phyloP scores from a whole-genome alignment of 1,140 invertebrate species.

The Heliothis subflexa region DNA sequence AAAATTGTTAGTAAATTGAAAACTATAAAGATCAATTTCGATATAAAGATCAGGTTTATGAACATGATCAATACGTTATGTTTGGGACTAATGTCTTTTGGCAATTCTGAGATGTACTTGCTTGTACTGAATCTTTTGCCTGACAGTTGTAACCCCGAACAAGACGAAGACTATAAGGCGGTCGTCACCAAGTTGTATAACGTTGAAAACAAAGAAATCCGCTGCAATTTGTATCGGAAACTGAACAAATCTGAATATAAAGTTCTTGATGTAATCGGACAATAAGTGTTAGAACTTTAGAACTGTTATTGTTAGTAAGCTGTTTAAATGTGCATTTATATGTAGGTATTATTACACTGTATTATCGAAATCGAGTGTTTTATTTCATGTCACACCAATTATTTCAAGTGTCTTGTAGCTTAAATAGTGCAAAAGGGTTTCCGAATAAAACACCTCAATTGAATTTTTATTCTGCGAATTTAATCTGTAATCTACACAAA shows the following conservation, averaged over 20 bases:
- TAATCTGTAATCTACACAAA: constrained; percentile 81
- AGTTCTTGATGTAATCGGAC: background rate
- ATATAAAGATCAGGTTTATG: background rate
- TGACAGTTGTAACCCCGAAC: background rate
- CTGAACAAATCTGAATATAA: too few species aligned
- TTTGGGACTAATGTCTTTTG: background rate
- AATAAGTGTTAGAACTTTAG: too few species aligned
- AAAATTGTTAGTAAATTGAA: background rate
- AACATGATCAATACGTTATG: background rate
- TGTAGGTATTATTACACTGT: too few species aligned
- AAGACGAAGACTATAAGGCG: background rate
- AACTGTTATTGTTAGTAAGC: too few species aligned
- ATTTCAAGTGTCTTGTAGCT: too few species aligned
- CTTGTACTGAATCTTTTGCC: constrained; percentile 6
- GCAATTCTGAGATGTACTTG: constrained; percentile 4
- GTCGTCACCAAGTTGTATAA: background rate
- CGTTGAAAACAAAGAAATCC: background rate
- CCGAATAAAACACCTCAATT: constrained; percentile 51
- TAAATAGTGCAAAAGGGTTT: background rate
- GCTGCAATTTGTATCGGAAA: background rate
- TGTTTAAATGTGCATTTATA: too few species aligned
- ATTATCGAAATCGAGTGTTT: background rate
- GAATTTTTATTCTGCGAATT: constrained; percentile 71
- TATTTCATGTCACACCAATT: too few species aligned
- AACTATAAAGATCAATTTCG: background rate